phyloP scores from a whole-genome alignment of 1,140 invertebrate species.

The Solenopsis invicta region DNA sequence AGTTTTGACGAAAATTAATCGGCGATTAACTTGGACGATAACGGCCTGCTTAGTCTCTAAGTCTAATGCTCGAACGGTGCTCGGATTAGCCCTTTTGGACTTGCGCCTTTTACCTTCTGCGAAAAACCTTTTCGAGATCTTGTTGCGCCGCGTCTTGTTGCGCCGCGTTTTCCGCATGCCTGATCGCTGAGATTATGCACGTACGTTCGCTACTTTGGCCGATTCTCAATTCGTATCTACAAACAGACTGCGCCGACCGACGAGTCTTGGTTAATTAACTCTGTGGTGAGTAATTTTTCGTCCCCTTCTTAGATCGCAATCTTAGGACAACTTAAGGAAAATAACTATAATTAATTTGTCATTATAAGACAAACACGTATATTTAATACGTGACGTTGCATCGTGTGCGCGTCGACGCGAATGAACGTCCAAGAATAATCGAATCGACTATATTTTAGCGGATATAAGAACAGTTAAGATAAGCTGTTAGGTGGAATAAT shows the following conservation, averaged over 20 bases:
- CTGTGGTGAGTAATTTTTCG: conserved; percentile 14
- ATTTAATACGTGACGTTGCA: neutral
- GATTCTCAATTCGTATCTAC: neutral
- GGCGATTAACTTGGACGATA: conserved; percentile 72
- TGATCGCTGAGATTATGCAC: neutral
- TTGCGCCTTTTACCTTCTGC: neutral
- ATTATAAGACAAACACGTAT: conserved; percentile 24
- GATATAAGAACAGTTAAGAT: neutral
- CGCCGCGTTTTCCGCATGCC: neutral
- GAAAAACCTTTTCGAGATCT: conserved; percentile 14
- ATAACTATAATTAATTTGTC: conserved; percentile 51
- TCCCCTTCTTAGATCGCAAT: neutral
- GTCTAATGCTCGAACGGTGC: neutral
- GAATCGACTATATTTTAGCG: conserved; percentile 9
- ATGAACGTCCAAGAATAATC: neutral
- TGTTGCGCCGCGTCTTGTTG: neutral
- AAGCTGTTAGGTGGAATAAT: neutral
- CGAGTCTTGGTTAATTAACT: conserved; percentile 30
- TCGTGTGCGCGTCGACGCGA: neutral
- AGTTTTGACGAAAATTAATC: conserved; percentile 69
- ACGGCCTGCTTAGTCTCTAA: conserved; percentile 54
- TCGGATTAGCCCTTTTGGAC: neutral
- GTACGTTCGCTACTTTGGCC: no score
- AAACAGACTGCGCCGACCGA: neutral
- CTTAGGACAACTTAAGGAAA: neutral